phyloP scores from a whole-genome alignment of 2,888 invertebrate genomes.

The Ethmia dodecea region DNA sequence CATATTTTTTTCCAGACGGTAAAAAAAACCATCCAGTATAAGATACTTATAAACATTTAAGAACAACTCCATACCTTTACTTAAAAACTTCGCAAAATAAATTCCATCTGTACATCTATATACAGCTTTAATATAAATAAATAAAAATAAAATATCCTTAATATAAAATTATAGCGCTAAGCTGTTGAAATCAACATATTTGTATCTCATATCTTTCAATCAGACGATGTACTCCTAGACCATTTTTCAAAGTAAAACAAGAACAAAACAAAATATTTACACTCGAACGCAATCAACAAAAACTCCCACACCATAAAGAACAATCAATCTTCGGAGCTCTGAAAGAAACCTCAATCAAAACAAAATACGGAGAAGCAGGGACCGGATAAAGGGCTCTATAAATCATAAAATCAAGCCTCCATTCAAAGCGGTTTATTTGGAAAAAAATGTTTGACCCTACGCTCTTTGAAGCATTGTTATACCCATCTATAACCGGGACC shows the following conservation, averaged over 20 bases:
- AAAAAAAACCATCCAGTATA: too few relatives aligned
- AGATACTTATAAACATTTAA: too few relatives aligned
- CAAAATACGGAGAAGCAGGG: constrained; percentile 65
- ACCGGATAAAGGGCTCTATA: constrained; percentile 69
- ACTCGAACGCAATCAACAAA: constrained; percentile 60
- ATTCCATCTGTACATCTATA: too few relatives aligned
- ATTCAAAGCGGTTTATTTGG: constrained; percentile 69
- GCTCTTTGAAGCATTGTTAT: constrained; percentile 50
- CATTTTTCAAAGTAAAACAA: constrained; percentile 31
- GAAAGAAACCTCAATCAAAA: constrained; percentile 75
- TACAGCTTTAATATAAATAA: too few relatives aligned
- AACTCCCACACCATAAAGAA: constrained; percentile 68
- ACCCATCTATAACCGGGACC: constrained; percentile 18
- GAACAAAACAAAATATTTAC: constrained; percentile 65
- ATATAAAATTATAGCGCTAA: constrained; percentile 9
- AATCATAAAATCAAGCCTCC: constrained; percentile 74
- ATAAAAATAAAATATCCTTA: too few relatives aligned
- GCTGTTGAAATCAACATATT: constrained; percentile 10
- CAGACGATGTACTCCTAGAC: constrained; percentile 27
- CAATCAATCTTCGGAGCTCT: constrained; percentile 70
- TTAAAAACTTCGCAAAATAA: too few relatives aligned
- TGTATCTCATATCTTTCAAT: constrained; percentile 8
- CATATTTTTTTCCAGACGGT: too few relatives aligned
- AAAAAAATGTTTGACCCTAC: constrained; percentile 59
- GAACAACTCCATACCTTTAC: too few relatives aligned